phyloP scores from a whole-genome alignment of 2,888 invertebrate species.

The Trimorus sp. region DNA sequence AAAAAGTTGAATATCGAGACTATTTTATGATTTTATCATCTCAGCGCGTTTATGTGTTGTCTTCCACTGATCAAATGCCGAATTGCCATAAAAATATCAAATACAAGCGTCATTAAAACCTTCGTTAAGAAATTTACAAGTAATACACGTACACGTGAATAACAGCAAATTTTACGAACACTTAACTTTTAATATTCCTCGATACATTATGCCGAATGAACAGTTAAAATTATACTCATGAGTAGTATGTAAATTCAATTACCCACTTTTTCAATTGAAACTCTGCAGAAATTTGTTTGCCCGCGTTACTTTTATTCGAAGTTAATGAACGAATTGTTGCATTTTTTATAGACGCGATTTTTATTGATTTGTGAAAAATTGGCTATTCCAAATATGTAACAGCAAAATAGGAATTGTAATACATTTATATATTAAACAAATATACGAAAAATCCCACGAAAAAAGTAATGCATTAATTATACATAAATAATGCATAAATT shows the following conservation, averaged over 20 bases:
- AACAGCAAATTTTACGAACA: constrained; percentile 15
- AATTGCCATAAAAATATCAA: constrained; percentile 22
- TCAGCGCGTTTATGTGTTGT: too few relatives aligned
- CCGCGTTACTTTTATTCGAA: background rate
- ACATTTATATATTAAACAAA: too few relatives aligned
- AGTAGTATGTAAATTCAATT: too few relatives aligned
- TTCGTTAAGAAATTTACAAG: constrained; percentile 14
- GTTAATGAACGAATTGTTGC: background rate
- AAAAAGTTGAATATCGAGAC: constrained; percentile 14
- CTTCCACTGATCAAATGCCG: constrained; percentile 6
- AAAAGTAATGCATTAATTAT: too few relatives aligned
- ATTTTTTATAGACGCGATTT: too few relatives aligned
- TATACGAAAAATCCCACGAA: too few relatives aligned
- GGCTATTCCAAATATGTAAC: background rate
- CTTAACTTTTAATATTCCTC: constrained; percentile 14
- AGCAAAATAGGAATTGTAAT: too few relatives aligned
- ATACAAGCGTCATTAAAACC: constrained; percentile 12
- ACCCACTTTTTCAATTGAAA: too few relatives aligned
- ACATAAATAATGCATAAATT: too few relatives aligned
- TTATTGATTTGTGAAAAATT: too few relatives aligned
- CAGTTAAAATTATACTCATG: background rate
- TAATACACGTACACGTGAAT: constrained; percentile 1
- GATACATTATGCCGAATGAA: background rate
- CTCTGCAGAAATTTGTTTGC: too few relatives aligned
- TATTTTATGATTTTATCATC: constrained; percentile 11